These are phyloP conservation scores for Machimus atricapillus DNA, from an alignment of 2,888 invertebrate genomes.

Conservation along the genomic window DNA sequence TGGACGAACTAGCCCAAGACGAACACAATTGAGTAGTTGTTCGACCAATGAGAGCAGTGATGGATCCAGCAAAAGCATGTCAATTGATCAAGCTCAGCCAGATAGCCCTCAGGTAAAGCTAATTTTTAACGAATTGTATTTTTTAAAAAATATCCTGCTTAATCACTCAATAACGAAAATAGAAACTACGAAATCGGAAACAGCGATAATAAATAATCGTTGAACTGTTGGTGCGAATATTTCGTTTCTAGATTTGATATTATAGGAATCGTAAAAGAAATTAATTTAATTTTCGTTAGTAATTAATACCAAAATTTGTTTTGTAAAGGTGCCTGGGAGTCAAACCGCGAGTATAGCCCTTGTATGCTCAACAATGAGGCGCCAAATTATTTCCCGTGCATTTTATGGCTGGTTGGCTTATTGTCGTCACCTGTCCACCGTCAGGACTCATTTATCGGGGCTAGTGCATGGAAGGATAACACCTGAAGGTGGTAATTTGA, in stretches of 20 bases:
- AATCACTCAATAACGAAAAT: background rate
- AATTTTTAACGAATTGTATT: background rate
- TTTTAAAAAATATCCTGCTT: too few species aligned
- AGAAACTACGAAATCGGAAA: too few species aligned
- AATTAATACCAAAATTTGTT: background rate
- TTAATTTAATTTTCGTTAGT: too few species aligned
- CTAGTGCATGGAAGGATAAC: conserved; percentile 80
- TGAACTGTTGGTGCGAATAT: too few species aligned
- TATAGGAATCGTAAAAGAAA: too few species aligned
- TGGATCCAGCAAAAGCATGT: conserved; percentile 66
- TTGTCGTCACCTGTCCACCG: conserved; percentile 90
- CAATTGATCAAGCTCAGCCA: conserved; percentile 63
- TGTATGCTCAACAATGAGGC: conserved; percentile 93
- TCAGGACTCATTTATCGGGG: conserved; percentile 89
- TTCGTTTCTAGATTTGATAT: too few species aligned
- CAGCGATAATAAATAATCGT: too few species aligned
- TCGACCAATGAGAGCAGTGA: conserved; percentile 72
- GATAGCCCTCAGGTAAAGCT: conserved; percentile 57
- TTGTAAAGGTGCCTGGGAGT: conserved; percentile 51
- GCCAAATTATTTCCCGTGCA: conserved; percentile 92
- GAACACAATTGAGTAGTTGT: conserved; percentile 68
- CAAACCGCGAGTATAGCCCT: conserved; percentile 72
- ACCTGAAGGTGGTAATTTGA: conserved; percentile 64
- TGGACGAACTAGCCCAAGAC: conserved; percentile 61
- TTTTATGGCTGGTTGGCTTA: conserved; percentile 97